These are phyloP conservation scores for Actinernus sp. DNA, from an alignment of 92 coral and sea anemone species.

Conservation along the genomic window DNA sequence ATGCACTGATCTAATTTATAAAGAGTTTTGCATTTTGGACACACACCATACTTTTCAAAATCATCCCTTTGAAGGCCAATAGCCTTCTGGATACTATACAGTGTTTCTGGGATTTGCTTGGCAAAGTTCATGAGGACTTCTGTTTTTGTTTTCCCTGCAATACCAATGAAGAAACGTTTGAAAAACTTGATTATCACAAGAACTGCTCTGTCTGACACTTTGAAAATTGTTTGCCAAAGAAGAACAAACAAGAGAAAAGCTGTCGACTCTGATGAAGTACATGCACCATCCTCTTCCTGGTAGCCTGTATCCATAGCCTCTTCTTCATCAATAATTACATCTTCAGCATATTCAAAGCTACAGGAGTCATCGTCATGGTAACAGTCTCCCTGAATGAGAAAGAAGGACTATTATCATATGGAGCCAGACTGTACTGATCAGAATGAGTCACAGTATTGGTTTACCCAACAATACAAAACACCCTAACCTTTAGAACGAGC, in stretches of 20 bases:
- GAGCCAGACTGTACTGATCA: no score
- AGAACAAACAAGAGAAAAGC: background rate
- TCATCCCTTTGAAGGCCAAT: conserved; percentile 29
- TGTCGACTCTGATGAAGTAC: conserved; percentile 4
- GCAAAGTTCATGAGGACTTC: conserved; percentile 51
- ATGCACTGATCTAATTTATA: conserved; percentile 32
- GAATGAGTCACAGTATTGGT: no score
- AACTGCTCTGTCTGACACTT: conserved; percentile 46
- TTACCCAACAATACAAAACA: no score
- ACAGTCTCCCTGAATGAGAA: no score
- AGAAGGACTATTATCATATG: no score
- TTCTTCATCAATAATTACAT: background rate
- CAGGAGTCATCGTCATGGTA: no score
- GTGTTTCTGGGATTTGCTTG: conserved; percentile 41
- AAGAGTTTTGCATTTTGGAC: conserved; percentile 50
- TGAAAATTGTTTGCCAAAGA: conserved; percentile 43
- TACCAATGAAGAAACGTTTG: conserved; percentile 13
- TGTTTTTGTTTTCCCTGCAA: no score
- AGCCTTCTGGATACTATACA: conserved; percentile 28
- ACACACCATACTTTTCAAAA: conserved; percentile 50
- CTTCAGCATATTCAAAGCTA: conserved; percentile 5
- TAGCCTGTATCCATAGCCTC: background rate
- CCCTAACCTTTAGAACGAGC: no score
- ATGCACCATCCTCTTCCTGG: no score
- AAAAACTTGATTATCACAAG: conserved; percentile 31